Percentiles rank a stretch among this genome's conserved stretches.
phyloP scores from a whole-genome alignment of 2,797 vertebrate genomes.

The Onychomys torridus region DNA sequence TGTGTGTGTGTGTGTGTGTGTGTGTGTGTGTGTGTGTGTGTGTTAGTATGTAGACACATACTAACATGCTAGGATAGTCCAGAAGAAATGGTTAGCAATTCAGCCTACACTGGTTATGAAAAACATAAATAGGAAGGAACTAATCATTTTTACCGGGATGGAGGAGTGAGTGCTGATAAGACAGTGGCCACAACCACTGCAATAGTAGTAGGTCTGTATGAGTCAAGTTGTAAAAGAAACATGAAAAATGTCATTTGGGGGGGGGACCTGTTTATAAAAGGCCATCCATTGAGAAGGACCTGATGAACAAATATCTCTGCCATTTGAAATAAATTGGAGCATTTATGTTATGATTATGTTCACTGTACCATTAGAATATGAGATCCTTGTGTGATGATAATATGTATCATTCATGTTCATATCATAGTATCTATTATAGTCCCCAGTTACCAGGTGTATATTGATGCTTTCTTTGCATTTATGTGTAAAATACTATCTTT shows the following conservation, averaged over 20 bases:
- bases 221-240: background rate
- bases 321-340: background rate
- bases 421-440: background rate
- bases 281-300: background rate
- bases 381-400: background rate
- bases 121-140: constrained; percentile 10
- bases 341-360: background rate
- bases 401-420: background rate
- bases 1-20: too few relatives aligned
- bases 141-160: background rate
- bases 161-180: background rate
- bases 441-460: background rate
- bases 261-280: background rate
- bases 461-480: background rate
- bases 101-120: background rate
- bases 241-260: background rate
- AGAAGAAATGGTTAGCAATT: background rate
- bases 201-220: background rate
- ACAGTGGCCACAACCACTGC: background rate
- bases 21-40: too few relatives aligned
- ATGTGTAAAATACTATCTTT: background rate
- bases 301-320: background rate
- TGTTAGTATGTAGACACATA: too few relatives aligned
- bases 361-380: background rate
- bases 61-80: background rate